phyloP scores from a whole-genome alignment of 2,113 vertebrate genomes.

The Pyxicephalus adspersus region DNA sequence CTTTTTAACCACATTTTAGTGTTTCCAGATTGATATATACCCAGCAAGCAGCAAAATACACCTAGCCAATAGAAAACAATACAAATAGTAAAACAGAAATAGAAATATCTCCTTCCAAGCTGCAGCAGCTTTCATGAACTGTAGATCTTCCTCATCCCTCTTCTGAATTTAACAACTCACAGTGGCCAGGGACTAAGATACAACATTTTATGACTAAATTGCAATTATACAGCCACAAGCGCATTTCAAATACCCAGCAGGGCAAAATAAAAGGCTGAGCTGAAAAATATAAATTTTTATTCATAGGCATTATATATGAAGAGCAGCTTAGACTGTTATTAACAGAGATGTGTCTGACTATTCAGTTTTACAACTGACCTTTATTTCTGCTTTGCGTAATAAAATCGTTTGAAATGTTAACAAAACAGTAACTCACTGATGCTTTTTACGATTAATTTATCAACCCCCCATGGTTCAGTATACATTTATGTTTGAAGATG shows the following conservation, averaged over 20 bases:
- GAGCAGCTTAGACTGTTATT: slow-evolving; percentile 52
- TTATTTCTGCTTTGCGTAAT: slow-evolving; percentile 64
- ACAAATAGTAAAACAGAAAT: too few relatives aligned
- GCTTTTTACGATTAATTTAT: slow-evolving; percentile 68
- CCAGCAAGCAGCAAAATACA: too few relatives aligned
- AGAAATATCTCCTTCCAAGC: slow-evolving; percentile 52
- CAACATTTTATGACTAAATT: slow-evolving; percentile 69
- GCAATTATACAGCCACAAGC: slow-evolving; percentile 69
- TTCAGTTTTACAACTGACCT: slow-evolving; percentile 67
- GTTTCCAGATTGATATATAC: too few relatives aligned
- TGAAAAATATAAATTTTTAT: slow-evolving; percentile 70
- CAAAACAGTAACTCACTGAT: slow-evolving; percentile 63
- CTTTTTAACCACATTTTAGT: too few relatives aligned
- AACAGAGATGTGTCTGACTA: slow-evolving; percentile 61
- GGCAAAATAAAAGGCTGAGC: slow-evolving; percentile 63
- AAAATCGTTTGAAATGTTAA: slow-evolving; percentile 66
- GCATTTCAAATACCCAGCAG: slow-evolving; percentile 67
- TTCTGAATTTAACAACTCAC: slow-evolving; percentile 67
- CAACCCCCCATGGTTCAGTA: slow-evolving; percentile 59
- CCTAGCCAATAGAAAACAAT: too few relatives aligned
- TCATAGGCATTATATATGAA: slow-evolving; percentile 64
- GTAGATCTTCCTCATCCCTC: slow-evolving; percentile 57
- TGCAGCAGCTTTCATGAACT: slow-evolving; percentile 44
- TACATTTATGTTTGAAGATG: slow-evolving; percentile 68
- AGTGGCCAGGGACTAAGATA: slow-evolving; percentile 64